Evolutionary conservation across 2,888 invertebrate genomes (phyloP).

Genomic region (Nephrotoma flavescens): DNA sequence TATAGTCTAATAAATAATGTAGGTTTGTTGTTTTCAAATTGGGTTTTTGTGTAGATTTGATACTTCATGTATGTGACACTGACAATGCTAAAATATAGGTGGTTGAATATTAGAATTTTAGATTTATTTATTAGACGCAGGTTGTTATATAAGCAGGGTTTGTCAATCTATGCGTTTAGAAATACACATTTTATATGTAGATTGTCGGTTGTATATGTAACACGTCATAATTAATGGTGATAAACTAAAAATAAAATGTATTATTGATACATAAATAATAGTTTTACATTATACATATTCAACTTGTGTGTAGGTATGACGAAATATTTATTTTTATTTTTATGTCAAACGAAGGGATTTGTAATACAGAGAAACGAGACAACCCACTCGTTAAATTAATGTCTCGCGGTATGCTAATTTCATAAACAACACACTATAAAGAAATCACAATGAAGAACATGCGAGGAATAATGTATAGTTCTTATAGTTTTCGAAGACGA

Average conservation of each 20-base stretch:
- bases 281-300: background rate
- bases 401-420: background rate
- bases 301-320: background rate
- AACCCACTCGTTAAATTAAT: background rate
- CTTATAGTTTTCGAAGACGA: background rate
- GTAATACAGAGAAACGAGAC: background rate
- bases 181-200: background rate
- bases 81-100: background rate
- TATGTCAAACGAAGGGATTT: background rate
- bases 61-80: background rate
- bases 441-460: background rate
- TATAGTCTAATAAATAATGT: background rate
- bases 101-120: background rate
- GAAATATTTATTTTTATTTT: background rate
- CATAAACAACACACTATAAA: background rate
- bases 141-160: background rate
- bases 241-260: background rate
- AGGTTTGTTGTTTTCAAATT: background rate
- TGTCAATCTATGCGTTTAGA: background rate
- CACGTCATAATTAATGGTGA: background rate
- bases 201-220: background rate
- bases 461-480: background rate
- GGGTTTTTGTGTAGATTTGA: background rate
- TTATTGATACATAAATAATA: background rate
- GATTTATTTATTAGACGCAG: background rate